Evolutionary conservation across 2,888 invertebrate genomes (phyloP), one percentile per base, ranked within the genome.

Genomic region (Apodemia zela): DNA sequence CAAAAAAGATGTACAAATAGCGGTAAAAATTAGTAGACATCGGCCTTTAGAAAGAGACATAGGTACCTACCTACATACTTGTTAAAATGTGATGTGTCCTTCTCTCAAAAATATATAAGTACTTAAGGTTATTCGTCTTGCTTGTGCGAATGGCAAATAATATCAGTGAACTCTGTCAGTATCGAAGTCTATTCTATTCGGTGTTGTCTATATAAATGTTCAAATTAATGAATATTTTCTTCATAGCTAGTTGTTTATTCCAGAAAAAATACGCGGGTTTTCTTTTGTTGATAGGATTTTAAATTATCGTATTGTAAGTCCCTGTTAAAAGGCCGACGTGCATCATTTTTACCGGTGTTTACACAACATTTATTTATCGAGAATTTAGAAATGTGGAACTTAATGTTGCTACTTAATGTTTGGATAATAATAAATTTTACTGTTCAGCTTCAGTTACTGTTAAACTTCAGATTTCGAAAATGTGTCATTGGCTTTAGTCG

Each of bases 401-500:
- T 61, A 62, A 66, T 68, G 64, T 69, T 65, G 64, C 69, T 66
- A 66, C 63, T 61, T 62, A 67, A 70, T 66, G 68, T 67, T 71
- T 66, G 62, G 69, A 63, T 49, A 65, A 70, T 66, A n/a, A 45
- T 45, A 45, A 45, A 45, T 45, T 45, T 45, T 45, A 67, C 68
- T 49, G 68, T 63, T 66, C 38, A 65, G 49, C 60, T 51, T 62
- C 59, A 64, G 65, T 62, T 64, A 63, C 61, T 59, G 64, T 70
- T 68, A 38, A 66, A 18, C 49, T 64, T 58, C 64, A 68, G 66
- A 73, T 74, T 75, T 71, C 71, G 75, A 68, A 68, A 71, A 65
- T 64, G 65, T 70, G 69, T 67, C 69, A 69, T 89, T 84, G 85
- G 89, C 90, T 91, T 91, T 90, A 72, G 88, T 84, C 88, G 89